Conservation (phyloP, 2,113 vertebrate species). For the Lipophrys pholis region DNA sequence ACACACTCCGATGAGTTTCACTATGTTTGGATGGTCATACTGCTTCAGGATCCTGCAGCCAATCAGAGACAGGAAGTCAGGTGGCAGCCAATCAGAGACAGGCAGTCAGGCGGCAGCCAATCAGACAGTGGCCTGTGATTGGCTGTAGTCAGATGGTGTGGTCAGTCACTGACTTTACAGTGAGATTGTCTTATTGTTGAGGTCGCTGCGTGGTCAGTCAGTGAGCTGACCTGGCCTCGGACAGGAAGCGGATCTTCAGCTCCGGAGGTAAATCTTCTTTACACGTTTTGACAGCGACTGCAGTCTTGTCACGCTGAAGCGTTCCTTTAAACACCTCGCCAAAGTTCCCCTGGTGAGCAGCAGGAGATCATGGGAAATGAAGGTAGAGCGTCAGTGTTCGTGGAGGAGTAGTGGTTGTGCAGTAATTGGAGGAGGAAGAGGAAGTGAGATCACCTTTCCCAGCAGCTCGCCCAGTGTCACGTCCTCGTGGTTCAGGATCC, state of each 20-base stretch:
- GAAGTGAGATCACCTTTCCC: constrained; percentile 88
- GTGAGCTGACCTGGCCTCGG: constrained; percentile 86
- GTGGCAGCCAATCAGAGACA: no score
- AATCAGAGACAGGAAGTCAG: constrained; percentile 38
- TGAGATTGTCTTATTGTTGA: neutral
- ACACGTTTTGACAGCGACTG: constrained; percentile 96
- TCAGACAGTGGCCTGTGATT: no score
- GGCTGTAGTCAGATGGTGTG: no score
- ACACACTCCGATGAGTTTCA: constrained; percentile 97
- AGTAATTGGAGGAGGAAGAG: neutral
- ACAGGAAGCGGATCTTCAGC: constrained; percentile 96
- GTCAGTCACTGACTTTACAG: neutral
- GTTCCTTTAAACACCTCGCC: constrained; percentile 96
- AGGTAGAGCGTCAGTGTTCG: neutral
- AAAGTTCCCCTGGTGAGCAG: constrained; percentile 87
- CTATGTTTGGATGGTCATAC: constrained; percentile 98
- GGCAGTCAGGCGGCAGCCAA: no score
- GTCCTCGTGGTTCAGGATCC: constrained; percentile 97
- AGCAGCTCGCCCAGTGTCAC: constrained; percentile 92
- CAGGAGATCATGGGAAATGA: constrained; percentile 12
- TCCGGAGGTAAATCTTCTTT: constrained; percentile 98
- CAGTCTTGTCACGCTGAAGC: constrained; percentile 91
- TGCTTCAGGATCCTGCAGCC: constrained; percentile 95
- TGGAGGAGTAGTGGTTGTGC: no score
- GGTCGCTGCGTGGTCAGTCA: no score